phyloP scores from a whole-genome alignment of 2,113 vertebrate species.

The Emydocephalus ijimae region DNA sequence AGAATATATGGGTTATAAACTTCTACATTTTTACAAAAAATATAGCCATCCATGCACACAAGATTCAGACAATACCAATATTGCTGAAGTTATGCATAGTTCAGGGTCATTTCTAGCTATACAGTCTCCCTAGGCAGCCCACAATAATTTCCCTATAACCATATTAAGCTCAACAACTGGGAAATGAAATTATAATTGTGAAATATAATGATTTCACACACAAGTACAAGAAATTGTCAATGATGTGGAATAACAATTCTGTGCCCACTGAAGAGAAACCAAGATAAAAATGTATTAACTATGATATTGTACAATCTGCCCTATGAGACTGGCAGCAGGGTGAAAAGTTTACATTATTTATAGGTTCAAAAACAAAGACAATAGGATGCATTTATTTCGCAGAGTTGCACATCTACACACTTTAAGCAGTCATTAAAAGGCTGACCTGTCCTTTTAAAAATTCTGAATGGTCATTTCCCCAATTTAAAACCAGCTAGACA shows the following conservation, averaged over 20 bases:
- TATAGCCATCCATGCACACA: too few relatives aligned
- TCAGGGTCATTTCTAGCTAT: not conserved
- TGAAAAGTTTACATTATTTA: not conserved
- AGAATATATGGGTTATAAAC: not conserved
- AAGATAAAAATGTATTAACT: not conserved
- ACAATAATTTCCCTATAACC: not conserved
- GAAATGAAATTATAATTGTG: not conserved
- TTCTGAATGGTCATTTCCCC: not conserved
- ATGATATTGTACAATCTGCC: not conserved
- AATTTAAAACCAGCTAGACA: not conserved
- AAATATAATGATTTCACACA: not conserved
- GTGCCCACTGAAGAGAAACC: not conserved
- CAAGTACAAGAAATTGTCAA: not conserved
- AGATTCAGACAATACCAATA: not conserved
- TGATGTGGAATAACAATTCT: not conserved
- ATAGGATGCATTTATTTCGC: not conserved
- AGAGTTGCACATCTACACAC: not conserved
- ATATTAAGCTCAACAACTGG: not conserved
- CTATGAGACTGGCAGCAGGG: not conserved
- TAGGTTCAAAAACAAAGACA: not conserved
- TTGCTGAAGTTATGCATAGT: not conserved
- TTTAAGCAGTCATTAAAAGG: not conserved
- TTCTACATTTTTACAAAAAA: not conserved
- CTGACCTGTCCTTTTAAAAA: not conserved
- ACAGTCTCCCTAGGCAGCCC: not conserved